Conservation (phyloP, 2,888 invertebrate genomes). For the Eristalinus aeneus region DNA sequence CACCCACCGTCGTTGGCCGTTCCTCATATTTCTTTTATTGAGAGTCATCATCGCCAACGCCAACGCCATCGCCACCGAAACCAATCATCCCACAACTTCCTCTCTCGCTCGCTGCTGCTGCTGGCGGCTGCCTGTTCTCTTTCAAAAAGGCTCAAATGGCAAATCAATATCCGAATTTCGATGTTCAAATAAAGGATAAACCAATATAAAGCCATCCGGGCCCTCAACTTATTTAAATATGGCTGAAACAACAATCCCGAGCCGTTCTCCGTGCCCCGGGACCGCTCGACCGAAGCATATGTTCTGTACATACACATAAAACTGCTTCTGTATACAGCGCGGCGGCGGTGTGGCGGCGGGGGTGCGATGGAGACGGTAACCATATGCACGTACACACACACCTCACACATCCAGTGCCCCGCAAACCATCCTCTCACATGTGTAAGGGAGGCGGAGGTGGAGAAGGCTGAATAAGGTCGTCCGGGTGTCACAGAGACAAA, state of each 20-base stretch:
- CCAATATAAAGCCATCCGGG: slow-evolving; percentile 69
- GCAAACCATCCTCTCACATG: slow-evolving; percentile 45
- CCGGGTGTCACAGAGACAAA: slow-evolving; percentile 53
- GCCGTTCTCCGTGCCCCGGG: slow-evolving; percentile 58
- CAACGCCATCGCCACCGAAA: slow-evolving; percentile 40
- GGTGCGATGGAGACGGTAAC: slow-evolving; percentile 12
- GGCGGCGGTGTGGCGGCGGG: background rate
- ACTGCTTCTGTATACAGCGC: background rate
- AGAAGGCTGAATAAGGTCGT: slow-evolving; percentile 55
- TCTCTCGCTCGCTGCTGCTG: background rate
- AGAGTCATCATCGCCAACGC: slow-evolving; percentile 49
- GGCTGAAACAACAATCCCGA: slow-evolving; percentile 67
- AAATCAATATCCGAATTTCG: slow-evolving; percentile 71
- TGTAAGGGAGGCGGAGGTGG: slow-evolving; percentile 14
- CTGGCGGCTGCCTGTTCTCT: background rate
- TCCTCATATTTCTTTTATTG: slow-evolving; percentile 20
- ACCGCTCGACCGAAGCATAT: slow-evolving; percentile 34
- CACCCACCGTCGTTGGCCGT: background rate
- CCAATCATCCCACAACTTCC: slow-evolving; percentile 30
- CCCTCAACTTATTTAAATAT: slow-evolving; percentile 69
- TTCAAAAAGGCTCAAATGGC: slow-evolving; percentile 48
- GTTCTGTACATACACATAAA: slow-evolving; percentile 39
- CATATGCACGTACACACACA: slow-evolving; percentile 13
- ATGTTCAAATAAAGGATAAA: slow-evolving; percentile 70
- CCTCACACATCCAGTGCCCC: slow-evolving; percentile 20